Base-by-base conservation (phyloP, 2,888 invertebrate species). In the Scaptomyza flava region DNA sequence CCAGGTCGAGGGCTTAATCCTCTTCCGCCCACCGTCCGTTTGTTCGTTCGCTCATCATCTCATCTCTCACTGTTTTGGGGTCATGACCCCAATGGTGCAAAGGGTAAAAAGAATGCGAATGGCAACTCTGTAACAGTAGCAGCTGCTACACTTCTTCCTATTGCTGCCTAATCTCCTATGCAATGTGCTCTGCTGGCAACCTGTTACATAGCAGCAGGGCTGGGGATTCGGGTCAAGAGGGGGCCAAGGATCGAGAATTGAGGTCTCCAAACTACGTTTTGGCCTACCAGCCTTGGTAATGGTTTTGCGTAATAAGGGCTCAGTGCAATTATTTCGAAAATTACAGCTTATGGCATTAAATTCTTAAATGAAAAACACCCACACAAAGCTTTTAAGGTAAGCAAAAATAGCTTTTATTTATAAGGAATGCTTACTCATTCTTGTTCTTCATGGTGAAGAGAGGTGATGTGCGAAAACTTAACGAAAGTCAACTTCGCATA, bases 121-220 rank as follows among this genome's bases (percentile, higher is more conserved):
- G 63, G 53, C 74, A 41, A 48, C 60, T 62, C 60, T 68, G 65
- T 68, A 68, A 27, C 7, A 38, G 23, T 14, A 51, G 14, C 51
- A 77, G 75, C 70, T 83, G 84, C 54, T 72, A 65, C 68, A 62
- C 58, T 63, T 66, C 78, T 75, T 61, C 62, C 63, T 57, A 71
- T 70, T 70, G 52, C 77, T 79, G 81, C 72, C 84, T 83, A 83
- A 83, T 83, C 87, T 81, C 61, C 73, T 69, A 62, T 81, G 79
- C 72, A 70, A 83, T 78, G 86, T 74, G 77, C 14, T 41, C 17
- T 7, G 23, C 68, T 52, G 56, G 76, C 87, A 72, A 83, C 82
- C 82, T 83, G 87, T 83, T 83, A 83, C 82, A 68, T 53, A 42
- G 36, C 52, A 42, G 36, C 52, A n/a, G 8, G n/a, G 20, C 20